Conservation (phyloP, 2,113 vertebrate genomes). For the Mesocricetus auratus region DNA sequence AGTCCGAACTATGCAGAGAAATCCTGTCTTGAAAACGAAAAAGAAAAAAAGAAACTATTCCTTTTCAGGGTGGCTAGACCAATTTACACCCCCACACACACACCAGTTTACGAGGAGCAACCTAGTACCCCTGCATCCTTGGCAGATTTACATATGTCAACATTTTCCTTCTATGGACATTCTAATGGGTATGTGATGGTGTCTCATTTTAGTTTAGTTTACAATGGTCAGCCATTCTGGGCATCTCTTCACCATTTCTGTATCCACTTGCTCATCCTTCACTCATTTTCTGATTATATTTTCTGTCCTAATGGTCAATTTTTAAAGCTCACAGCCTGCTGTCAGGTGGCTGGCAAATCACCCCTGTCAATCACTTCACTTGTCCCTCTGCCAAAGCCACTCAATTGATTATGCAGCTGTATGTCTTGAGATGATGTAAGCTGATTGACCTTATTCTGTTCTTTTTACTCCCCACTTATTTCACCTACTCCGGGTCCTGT, state of each 20-base stretch:
- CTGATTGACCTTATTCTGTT: neutral
- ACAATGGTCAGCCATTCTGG: neutral
- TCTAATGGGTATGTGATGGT: neutral
- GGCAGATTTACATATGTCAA: neutral
- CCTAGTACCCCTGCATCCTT: neutral
- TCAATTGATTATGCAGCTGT: neutral
- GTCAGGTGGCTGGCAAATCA: slow-evolving; percentile 10
- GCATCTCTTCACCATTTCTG: neutral
- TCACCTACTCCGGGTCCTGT: neutral
- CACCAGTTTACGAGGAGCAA: neutral
- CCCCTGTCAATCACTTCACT: neutral
- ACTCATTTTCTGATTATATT: slow-evolving; percentile 9
- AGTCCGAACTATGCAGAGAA: neutral
- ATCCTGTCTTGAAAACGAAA: neutral
- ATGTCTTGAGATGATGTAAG: neutral
- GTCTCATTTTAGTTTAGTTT: neutral
- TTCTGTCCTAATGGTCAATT: neutral
- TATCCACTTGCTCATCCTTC: neutral
- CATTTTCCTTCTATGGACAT: neutral
- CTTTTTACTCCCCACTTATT: neutral
- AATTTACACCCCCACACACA: too few species aligned
- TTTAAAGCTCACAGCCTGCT: neutral
- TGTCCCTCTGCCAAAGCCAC: neutral
- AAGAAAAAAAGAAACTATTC: neutral
- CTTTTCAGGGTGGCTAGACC: neutral